These are phyloP conservation scores for Nezara viridula DNA, from an alignment of 2,888 invertebrate species.

Conservation along the genomic window DNA sequence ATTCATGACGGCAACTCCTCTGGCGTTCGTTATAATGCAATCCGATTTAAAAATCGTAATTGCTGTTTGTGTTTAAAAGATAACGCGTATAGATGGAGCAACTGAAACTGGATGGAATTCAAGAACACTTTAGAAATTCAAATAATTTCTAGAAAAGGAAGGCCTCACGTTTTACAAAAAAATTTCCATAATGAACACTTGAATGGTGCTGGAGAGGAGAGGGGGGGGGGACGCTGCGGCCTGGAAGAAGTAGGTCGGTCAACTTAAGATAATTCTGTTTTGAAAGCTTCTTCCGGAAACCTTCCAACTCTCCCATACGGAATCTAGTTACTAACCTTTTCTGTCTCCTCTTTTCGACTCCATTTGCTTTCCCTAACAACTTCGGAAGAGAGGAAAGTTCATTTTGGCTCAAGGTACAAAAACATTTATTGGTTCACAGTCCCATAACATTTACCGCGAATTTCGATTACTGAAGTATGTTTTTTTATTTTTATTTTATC, in stretches of 20 bases:
- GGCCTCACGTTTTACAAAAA: slow-evolving; percentile 12
- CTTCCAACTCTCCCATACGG: slow-evolving; percentile 28
- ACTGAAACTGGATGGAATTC: slow-evolving; percentile 11
- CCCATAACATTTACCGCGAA: not conserved
- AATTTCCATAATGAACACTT: slow-evolving; percentile 37
- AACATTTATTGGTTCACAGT: not conserved
- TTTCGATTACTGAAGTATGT: not conserved
- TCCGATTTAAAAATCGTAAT: slow-evolving; percentile 4
- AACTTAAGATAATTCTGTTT: slow-evolving; percentile 47
- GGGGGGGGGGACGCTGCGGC: not conserved
- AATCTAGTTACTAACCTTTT: slow-evolving; percentile 49
- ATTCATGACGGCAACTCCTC: not conserved
- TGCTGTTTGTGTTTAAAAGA: slow-evolving; percentile 18
- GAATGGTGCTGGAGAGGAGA: too few relatives aligned
- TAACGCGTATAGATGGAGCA: not conserved
- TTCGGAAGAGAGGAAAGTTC: slow-evolving; percentile 11
- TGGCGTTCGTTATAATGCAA: not conserved
- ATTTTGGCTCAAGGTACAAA: not conserved
- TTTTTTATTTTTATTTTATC: not conserved
- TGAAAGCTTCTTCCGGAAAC: slow-evolving; percentile 35
- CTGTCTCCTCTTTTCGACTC: slow-evolving; percentile 31
- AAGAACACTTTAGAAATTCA: slow-evolving; percentile 16
- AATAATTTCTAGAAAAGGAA: slow-evolving; percentile 24
- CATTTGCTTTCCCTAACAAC: slow-evolving; percentile 29
- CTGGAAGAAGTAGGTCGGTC: slow-evolving; percentile 38